Base-by-base conservation (phyloP, 2,797 vertebrate species). In the Darevskia mixta region DNA sequence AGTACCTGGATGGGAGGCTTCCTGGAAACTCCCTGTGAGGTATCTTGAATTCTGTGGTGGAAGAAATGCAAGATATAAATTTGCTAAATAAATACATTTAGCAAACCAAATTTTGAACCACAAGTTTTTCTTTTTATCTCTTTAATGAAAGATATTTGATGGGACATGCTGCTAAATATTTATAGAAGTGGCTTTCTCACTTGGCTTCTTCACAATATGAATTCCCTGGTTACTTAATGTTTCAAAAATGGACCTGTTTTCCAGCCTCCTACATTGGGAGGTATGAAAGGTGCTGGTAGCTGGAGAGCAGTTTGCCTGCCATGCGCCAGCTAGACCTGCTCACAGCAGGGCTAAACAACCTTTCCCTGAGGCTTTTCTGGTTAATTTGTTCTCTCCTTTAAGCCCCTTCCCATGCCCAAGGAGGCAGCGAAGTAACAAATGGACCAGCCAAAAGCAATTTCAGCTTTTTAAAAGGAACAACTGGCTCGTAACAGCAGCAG, bases 391-490 rank as follows among this genome's bases (percentile, higher is more conserved):
- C 76, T 87, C 83, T 91, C 0, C 0, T 67, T 91, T 83, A 79
- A 80, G 76, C 87, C 89, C 92, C 89, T 94, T 94, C 94, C 92
- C 87, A 94, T 92, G 86, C 93, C 90, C 91, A 86, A 84, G 92
- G 89, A 93, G 61, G 88, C 78, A 89, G 61, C 1, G 0, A 95
- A 86, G 91, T 86, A 95, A 89, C n/a, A 27, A 89, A 90, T 4
- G 1, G 94, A 90, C 92, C 94, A 93, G 91, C 92, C 49, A 0
- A 94, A 92, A 95, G 94, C 93, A 93, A 95, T 95, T 95, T 94
- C 92, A 92, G 89, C 89, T 90, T 93, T 94, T 93, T 71, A n/a
- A 92, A 95, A 94, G 94, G 91, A 95, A 92, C 93, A 95, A 94
- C 94, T 93, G 92, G 91, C 86, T 78, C 90, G 76, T 94, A 95